phyloP scores from a whole-genome alignment of 2,797 vertebrate species.

The Echiichthys vipera region DNA sequence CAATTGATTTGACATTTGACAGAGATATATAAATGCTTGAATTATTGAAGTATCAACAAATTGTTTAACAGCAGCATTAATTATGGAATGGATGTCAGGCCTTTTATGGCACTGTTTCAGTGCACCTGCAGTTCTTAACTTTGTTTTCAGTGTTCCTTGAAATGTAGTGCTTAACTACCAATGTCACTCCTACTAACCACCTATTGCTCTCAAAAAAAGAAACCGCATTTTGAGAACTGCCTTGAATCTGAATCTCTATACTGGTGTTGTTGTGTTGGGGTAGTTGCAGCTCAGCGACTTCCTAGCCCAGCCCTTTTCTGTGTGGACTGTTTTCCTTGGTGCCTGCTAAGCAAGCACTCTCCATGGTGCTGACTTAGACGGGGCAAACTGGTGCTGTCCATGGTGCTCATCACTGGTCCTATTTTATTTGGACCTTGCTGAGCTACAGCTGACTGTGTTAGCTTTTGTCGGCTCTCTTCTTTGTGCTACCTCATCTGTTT shows the following conservation, averaged over 20 bases:
- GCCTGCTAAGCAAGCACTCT: slow-evolving; percentile 65
- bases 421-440: slow-evolving; percentile 56
- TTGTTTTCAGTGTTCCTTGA: not conserved
- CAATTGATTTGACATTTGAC: slow-evolving; percentile 35
- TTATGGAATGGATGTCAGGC: slow-evolving; percentile 10
- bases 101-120: not conserved
- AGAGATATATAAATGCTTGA: not conserved
- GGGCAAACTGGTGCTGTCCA: slow-evolving; percentile 59
- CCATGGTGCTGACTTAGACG: slow-evolving; percentile 69
- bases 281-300: slow-evolving; percentile 3
- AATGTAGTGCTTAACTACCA: not conserved
- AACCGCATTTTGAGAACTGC: not conserved
- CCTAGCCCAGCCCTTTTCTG: slow-evolving; percentile 22
- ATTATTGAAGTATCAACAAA: slow-evolving; percentile 40
- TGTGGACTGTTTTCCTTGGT: slow-evolving; percentile 30
- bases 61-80: slow-evolving; percentile 34
- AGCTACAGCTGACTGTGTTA: slow-evolving; percentile 62
- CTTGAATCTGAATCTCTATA: not conserved
- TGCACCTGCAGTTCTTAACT: not conserved
- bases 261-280: slow-evolving; percentile 14
- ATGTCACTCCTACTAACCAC: slow-evolving; percentile 28
- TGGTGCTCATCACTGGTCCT: slow-evolving; percentile 56
- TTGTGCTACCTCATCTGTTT: slow-evolving; percentile 71
- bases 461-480: slow-evolving; percentile 36
- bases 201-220: not conserved